Evolutionary conservation across 2,113 vertebrate species (phyloP).

Genomic region (Amphiprion ocellaris): DNA sequence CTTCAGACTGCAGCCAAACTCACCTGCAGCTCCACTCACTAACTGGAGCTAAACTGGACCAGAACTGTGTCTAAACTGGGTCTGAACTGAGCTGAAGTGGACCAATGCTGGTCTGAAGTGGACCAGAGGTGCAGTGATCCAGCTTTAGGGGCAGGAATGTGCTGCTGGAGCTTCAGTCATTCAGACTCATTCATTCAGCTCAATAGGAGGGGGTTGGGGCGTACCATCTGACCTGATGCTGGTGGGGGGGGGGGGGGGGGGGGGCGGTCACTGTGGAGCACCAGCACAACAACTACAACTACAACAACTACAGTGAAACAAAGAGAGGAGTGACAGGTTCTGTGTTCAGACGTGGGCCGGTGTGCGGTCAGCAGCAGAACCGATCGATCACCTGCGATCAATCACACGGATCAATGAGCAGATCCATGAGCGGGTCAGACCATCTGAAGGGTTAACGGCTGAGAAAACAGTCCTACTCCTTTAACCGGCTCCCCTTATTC

Average conservation of each 20-base stretch:
- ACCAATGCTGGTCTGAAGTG: background rate
- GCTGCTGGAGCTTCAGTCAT: conserved; percentile 22
- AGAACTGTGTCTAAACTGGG: background rate
- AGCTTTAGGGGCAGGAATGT: conserved; percentile 51
- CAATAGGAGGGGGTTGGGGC: conserved; percentile 27
- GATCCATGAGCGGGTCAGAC: background rate
- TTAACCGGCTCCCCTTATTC: conserved; percentile 23
- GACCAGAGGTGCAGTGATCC: background rate
- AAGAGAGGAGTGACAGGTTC: background rate
- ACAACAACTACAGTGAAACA: no score
- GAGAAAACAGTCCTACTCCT: conserved; percentile 17
- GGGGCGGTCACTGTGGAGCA: background rate
- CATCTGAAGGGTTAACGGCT: conserved; percentile 11
- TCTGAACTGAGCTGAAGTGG: background rate
- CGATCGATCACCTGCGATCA: no score
- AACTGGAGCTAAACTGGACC: no score
- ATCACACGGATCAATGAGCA: no score
- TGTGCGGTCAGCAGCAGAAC: no score
- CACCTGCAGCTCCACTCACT: background rate
- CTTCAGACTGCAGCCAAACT: background rate
- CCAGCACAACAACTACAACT: no score
- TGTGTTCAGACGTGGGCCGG: background rate
- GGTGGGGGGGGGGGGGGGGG: background rate
- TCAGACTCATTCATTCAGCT: conserved; percentile 65
- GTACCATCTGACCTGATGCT: conserved; percentile 38